Evolutionary conservation across 2,797 vertebrate species (phyloP).

Genomic region (Lerista edwardsae): DNA sequence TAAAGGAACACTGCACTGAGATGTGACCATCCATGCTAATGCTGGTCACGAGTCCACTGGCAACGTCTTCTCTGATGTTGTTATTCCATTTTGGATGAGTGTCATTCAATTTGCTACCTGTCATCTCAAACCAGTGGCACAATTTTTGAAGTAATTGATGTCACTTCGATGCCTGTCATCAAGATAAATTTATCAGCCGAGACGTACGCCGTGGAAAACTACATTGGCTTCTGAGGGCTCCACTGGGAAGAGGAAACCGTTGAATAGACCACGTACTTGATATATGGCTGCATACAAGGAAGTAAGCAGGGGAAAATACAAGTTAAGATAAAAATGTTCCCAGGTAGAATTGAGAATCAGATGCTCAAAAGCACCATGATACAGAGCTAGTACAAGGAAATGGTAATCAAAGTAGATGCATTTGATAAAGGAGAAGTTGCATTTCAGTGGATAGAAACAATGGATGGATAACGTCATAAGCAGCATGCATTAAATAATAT

Average conservation of each 20-base stretch:
- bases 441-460: constrained; percentile 41
- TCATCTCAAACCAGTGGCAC: not conserved
- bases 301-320: not conserved
- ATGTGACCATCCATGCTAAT: not conserved
- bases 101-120: constrained; percentile 11
- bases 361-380: not conserved
- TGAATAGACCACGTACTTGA: not conserved
- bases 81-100: not conserved
- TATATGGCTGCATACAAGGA: not conserved
- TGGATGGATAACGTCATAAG: constrained; percentile 22
- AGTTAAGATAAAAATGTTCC: constrained; percentile 10
- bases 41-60: rapidly evolving
- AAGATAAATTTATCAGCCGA: not conserved
- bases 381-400: constrained; percentile 20
- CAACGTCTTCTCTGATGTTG: not conserved
- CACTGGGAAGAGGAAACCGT: not conserved
- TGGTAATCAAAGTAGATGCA: constrained; percentile 30
- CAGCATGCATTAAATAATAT: constrained; percentile 28
- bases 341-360: not conserved
- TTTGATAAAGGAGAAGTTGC: constrained; percentile 40
- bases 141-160: not conserved
- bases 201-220: not conserved
- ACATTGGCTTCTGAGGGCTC: not conserved
- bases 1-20: not conserved
- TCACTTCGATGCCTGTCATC: not conserved